Evolutionary conservation across 2,113 vertebrate species (phyloP).

Genomic region (Vombatus ursinus): DNA sequence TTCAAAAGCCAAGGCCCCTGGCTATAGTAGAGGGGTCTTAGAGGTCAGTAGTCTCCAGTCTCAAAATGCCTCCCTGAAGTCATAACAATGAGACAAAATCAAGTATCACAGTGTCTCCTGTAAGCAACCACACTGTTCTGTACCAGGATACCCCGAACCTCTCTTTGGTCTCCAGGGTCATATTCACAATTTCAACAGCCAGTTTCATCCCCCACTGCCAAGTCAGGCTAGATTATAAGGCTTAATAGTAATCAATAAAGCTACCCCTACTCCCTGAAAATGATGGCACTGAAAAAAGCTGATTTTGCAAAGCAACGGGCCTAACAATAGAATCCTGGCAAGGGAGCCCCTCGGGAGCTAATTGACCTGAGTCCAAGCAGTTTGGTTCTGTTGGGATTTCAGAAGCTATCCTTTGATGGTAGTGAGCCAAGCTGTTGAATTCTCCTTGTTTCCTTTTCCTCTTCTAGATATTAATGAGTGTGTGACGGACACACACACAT

Average conservation of each 20-base stretch:
- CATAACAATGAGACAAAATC: background rate
- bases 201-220: background rate
- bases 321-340: background rate
- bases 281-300: background rate
- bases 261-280: background rate
- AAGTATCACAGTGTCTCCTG: background rate
- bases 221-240: background rate
- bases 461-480: constrained; percentile 93
- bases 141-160: background rate
- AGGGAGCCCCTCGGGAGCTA: background rate
- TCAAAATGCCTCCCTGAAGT: background rate
- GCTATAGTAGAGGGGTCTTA: background rate
- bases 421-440: background rate
- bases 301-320: background rate
- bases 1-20: background rate
- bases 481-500: constrained; percentile 87
- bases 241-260: background rate
- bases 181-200: background rate
- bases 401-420: background rate
- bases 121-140: background rate
- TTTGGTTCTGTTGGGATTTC: background rate
- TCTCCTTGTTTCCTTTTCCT: constrained; percentile 27
- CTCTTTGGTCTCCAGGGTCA: background rate
- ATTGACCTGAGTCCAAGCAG: background rate
- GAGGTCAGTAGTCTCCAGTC: background rate